Evolutionary conservation across 2,797 vertebrate genomes (phyloP), one percentile per base, ranked within the genome.

Genomic region (Tenualosa thibaudeaui): DNA sequence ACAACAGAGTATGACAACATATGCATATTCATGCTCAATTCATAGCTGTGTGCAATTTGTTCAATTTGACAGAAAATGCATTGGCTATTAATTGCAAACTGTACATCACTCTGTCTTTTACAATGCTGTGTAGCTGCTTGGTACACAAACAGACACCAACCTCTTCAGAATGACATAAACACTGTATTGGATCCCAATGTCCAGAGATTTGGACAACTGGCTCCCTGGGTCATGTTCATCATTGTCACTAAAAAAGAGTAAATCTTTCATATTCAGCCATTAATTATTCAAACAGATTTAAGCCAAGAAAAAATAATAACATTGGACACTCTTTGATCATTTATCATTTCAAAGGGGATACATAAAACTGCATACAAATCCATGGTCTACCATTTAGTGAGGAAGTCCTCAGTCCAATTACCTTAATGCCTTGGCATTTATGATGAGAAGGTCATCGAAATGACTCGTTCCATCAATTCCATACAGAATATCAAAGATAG

Each of bases 371-470:
- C 46, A 46, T 4, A 46, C 4, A 46, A 46, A 46, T 46, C 46
- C 46, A 46, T 46, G 46, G 46, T 46, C 46, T 46, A 46, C 46
- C 7, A 50, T 6, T 50, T 54, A 40, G 37, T 82, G 10, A 68
- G 82, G 51, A 43, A 4, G 3, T 46, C 84, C 13, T 46, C 31
- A 31, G 31, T 51, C 56, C 6, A 82, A 15, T 71, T 88, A 97
- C 97, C 97, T 97, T 88, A 89, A 91, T 50, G 94, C 95, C 8
- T 89, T 94, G 60, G 93, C 94, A 65, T 90, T 94, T 84, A 98
- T 75, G 22, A 43, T 90, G 22, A 97, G 84, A 0, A 0, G 91
- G 12, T 60, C 87, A 81, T 91, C 92, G 81, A 96, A 91, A 19
- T 90, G 82, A 82, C 92, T 95, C 5, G 89, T 88, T 12, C 87